These are phyloP conservation scores for Tupiocoris notatus DNA, from an alignment of 2,888 invertebrate genomes.

Conservation along the genomic window DNA sequence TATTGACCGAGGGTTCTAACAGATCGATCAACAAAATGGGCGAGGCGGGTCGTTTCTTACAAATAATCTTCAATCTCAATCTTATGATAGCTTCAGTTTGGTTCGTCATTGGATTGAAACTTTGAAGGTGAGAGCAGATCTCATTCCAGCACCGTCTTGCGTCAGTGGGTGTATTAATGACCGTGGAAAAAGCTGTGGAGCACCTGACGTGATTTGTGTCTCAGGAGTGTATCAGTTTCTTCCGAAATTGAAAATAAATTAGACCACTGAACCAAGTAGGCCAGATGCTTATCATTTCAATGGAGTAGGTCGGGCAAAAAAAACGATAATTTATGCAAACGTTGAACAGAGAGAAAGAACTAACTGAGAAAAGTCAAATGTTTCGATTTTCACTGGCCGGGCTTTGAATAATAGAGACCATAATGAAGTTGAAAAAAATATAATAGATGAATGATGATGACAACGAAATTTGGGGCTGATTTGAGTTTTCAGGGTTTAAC, in stretches of 20 bases:
- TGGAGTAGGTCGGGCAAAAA: background rate
- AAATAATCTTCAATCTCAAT: background rate
- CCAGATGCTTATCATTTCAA: background rate
- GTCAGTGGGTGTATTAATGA: background rate
- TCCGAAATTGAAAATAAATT: background rate
- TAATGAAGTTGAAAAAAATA: too few species aligned
- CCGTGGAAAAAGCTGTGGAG: background rate
- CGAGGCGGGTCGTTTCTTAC: background rate
- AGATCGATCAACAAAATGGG: background rate
- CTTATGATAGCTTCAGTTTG: background rate
- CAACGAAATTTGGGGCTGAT: too few species aligned
- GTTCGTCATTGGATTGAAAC: background rate
- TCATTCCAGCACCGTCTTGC: background rate
- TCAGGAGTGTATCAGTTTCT: background rate
- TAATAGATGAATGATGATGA: too few species aligned
- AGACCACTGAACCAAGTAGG: background rate
- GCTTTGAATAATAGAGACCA: too few species aligned
- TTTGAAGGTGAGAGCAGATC: too few species aligned
- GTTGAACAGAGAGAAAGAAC: too few species aligned
- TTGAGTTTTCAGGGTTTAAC: too few species aligned
- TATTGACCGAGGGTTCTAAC: slow-evolving; percentile 3
- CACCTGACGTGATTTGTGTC: background rate
- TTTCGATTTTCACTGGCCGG: too few species aligned
- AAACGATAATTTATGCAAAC: background rate
- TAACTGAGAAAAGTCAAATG: too few species aligned